Percentiles rank a stretch among this genome's conserved stretches.
Conservation (phyloP, 2,113 vertebrate genomes). For the Gavia stellata region DNA sequence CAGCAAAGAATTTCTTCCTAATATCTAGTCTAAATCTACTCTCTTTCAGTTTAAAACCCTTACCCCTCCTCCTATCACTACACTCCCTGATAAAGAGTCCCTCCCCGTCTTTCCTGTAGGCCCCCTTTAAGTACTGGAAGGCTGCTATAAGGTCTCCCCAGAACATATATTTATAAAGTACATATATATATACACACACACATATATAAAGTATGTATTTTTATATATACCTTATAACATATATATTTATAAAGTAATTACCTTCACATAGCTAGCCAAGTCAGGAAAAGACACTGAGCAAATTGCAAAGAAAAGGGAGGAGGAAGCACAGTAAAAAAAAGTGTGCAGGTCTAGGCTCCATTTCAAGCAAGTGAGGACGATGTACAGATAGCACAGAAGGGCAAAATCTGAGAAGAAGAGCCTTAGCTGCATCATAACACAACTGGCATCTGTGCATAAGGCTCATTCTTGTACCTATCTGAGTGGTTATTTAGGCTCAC, state of each 20-base stretch:
- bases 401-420: not conserved
- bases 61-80: not conserved
- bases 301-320: not conserved
- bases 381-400: not conserved
- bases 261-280: not conserved
- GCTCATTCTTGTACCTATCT: not conserved
- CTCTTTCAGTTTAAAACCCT: not conserved
- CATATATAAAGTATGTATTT: not conserved
- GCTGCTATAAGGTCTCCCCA: too few relatives aligned
- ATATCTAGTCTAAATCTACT: not conserved
- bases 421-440: not conserved
- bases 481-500: not conserved
- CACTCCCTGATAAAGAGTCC: not conserved
- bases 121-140: not conserved
- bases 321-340: not conserved
- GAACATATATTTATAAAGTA: not conserved
- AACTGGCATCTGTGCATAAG: not conserved
- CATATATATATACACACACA: not conserved
- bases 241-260: not conserved
- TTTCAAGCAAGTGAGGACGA: not conserved
- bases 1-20: not conserved
- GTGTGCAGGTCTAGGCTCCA: not conserved
- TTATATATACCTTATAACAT: not conserved
- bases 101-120: not conserved
- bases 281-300: not conserved